phyloP scores from a whole-genome alignment of 2,797 vertebrate species.

The Megaceryle alcyon region DNA sequence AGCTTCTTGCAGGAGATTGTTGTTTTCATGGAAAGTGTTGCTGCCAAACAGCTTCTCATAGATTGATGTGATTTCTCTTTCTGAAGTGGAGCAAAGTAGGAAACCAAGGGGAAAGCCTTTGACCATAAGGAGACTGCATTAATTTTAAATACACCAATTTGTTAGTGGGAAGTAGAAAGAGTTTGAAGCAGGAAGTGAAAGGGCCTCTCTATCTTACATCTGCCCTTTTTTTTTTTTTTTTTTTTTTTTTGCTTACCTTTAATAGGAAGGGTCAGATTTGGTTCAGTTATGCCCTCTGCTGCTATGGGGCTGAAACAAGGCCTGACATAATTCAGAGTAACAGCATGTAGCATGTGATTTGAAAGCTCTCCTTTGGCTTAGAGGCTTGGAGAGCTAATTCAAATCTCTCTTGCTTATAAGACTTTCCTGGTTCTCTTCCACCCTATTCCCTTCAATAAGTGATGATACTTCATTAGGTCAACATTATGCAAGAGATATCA shows the following conservation, averaged over 20 bases:
- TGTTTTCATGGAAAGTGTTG: not conserved
- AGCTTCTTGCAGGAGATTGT: not conserved
- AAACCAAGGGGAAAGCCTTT: not conserved
- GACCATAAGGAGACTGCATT: not conserved
- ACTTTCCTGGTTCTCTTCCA: not conserved
- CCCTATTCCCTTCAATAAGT: not conserved
- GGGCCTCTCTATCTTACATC: not conserved
- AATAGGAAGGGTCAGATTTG: not conserved
- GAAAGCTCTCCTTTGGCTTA: not conserved
- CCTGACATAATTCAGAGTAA: not conserved
- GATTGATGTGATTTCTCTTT: not conserved
- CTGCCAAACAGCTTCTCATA: fast-evolving
- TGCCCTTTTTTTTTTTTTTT: not conserved
- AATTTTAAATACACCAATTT: not conserved
- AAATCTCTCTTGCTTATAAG: not conserved
- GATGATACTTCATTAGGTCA: not conserved
- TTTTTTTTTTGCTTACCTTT: not conserved
- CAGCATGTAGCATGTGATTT: not conserved
- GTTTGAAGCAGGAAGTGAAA: not conserved
- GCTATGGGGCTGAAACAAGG: not conserved
- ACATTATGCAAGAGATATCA: not conserved
- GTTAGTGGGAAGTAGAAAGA: not conserved
- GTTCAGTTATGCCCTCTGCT: not conserved
- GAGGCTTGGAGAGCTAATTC: not conserved
- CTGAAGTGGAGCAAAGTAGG: not conserved